phyloP scores from a whole-genome alignment of 2,113 vertebrate species.

The Tiliqua scincoides region DNA sequence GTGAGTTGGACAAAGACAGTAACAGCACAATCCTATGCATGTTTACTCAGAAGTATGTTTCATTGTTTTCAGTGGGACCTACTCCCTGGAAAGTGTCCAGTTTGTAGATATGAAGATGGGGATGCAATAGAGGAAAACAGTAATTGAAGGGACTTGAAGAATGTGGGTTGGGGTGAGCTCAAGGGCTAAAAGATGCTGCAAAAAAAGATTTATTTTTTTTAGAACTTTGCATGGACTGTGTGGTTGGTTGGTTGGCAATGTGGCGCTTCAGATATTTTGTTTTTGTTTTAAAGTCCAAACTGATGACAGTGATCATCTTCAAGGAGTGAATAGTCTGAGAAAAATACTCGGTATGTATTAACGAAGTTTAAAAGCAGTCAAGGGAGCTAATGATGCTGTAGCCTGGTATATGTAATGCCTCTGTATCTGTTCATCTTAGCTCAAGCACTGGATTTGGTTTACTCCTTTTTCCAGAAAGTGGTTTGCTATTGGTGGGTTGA shows the following conservation, averaged over 20 bases:
- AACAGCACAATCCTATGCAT: not conserved
- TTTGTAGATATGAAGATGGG: not conserved
- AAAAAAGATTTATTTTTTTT: not conserved
- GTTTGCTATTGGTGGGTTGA: rapidly evolving
- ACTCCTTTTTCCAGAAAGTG: not conserved
- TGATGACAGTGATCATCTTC: not conserved
- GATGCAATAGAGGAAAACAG: not conserved
- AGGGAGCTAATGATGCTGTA: not conserved
- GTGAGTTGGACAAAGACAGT: not conserved
- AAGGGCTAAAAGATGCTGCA: not conserved
- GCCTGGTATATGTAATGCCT: not conserved
- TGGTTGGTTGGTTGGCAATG: too few species aligned
- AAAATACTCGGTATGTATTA: not conserved
- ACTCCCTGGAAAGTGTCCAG: too few species aligned
- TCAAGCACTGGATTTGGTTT: conserved; percentile 3
- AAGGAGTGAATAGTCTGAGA: not conserved
- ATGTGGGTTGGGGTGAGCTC: too few species aligned
- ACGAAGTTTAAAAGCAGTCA: not conserved
- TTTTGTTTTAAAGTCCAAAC: not conserved
- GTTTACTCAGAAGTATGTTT: too few species aligned
- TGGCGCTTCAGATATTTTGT: not conserved
- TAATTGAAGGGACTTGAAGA: not conserved
- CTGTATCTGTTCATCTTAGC: conserved; percentile 17
- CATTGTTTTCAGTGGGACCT: too few species aligned
- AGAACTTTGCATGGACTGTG: not conserved